phyloP scores from a whole-genome alignment of 1,140 invertebrate species.

The Latrodectus geometricus region DNA sequence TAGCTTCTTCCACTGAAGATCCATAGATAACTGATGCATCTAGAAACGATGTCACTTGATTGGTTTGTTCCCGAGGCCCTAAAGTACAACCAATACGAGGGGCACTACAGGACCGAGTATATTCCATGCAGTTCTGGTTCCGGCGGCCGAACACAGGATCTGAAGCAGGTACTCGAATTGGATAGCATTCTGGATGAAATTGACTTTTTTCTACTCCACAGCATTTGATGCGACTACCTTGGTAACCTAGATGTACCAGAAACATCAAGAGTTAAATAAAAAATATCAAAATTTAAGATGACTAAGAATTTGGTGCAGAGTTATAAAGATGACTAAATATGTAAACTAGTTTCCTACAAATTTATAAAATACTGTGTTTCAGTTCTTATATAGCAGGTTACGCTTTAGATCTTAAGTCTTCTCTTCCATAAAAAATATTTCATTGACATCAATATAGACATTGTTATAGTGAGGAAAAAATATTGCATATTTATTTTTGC shows the following conservation, averaged over 20 bases:
- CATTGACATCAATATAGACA: too few relatives aligned
- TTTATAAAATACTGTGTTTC: too few relatives aligned
- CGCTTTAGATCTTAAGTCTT: too few relatives aligned
- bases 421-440: too few relatives aligned
- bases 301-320: too few relatives aligned
- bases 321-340: too few relatives aligned
- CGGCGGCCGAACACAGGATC: constrained; percentile 71
- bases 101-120: constrained; percentile 84
- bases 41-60: constrained; percentile 86
- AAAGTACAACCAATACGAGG: constrained; percentile 82
- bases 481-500: too few relatives aligned
- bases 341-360: too few relatives aligned
- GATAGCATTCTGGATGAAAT: constrained; percentile 77
- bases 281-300: too few relatives aligned
- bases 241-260: constrained; percentile 63
- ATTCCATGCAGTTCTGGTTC: constrained; percentile 79
- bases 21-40: constrained; percentile 92
- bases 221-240: constrained; percentile 74
- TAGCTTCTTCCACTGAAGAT: constrained; percentile 72
- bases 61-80: constrained; percentile 69
- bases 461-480: too few relatives aligned
- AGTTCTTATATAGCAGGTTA: too few relatives aligned
- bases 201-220: constrained; percentile 76
- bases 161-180: constrained; percentile 75
- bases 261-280: background rate